Evolutionary conservation across 2,113 vertebrate genomes (phyloP), one percentile per base, ranked within the genome.

Genomic region (Psittacula cyanocephala): DNA sequence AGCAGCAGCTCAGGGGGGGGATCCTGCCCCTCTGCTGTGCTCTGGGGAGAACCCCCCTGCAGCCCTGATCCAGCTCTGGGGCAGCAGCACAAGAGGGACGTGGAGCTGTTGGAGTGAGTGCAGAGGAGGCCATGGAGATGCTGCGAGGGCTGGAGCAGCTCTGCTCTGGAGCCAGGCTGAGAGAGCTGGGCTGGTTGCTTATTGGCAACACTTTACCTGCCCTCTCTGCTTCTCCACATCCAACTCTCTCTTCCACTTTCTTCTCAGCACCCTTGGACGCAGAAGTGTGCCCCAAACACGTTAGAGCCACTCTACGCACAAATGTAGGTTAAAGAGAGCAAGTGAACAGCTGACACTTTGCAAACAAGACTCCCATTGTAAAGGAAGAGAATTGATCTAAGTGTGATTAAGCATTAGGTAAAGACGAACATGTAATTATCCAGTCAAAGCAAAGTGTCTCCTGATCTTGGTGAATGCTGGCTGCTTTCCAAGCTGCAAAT

Each of bases 371-470:
- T 83, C 87, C 39, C 41, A 60, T 27, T 18, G 15, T 4, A 24
- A 65, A 81, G 79, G 81, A 68, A 68, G 74, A 88, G 74, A 86
- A 88, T 29, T 86, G 86, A 91, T 96, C 91, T 75, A 23, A 29
- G 82, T 72, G 86, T 86, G 95, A 94, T 93, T 85, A 94, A 92
- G 93, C 89, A 55, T 67, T 83, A 88, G 77, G 57, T 46, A 70
- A 86, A 95, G 93, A 88, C 0, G 41, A 96, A 91, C 88, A 31
- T 39, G 14, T 49, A 95, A 96, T 95, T 96, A 95, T 41, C 46
- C 88, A 91, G 81, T 93, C 96, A 96, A 96, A 96, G 94, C 95
- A 88, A 93, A 74, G 89, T 87, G 85, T 91, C 95, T 92, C 77
- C 69, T 60, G 55, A 86, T 84, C 64, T 35, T 1, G 0, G 17